Percentiles rank a stretch among this genome's conserved stretches.
Conservation (phyloP, 30 jellyfish, hydroid and myxozoan genomes). For the Aurelia sp. region DNA sequence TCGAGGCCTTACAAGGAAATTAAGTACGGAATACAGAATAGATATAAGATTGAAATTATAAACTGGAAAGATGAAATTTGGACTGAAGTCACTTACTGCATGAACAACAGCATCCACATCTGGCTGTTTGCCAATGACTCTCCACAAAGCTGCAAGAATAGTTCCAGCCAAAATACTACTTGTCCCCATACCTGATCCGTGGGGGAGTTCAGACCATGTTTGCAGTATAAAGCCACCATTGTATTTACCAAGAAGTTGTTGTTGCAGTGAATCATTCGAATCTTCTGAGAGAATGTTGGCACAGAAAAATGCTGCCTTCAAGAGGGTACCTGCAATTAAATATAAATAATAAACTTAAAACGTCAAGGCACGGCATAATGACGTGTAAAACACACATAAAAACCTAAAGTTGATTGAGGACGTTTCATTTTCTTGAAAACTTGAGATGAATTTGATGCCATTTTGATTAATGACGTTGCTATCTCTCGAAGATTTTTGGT, state of each 20-base stretch:
- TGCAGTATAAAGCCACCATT: conserved; percentile 93
- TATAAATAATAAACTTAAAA: too few species aligned
- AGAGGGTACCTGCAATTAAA: conserved; percentile 75
- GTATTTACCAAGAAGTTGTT: conserved; percentile 49
- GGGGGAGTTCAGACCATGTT: conserved; percentile 96
- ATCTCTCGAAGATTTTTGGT: too few species aligned
- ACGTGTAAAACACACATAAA: too few species aligned
- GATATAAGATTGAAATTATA: not conserved
- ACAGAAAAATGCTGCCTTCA: conserved; percentile 96
- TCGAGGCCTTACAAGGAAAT: too few species aligned
- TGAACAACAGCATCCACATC: conserved; percentile 83
- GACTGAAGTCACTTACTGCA: conserved; percentile 84
- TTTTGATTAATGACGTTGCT: too few species aligned
- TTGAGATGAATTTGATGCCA: too few species aligned
- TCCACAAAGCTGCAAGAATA: conserved; percentile 93
- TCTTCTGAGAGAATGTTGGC: conserved; percentile 70
- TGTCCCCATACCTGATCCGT: conserved; percentile 99
- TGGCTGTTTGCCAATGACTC: conserved; percentile 81
- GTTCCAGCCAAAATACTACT: conserved; percentile 97
- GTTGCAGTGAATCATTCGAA: conserved; percentile 52
- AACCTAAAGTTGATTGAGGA: too few species aligned
- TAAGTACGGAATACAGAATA: too few species aligned
- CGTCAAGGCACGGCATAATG: too few species aligned
- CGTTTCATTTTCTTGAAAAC: too few species aligned
- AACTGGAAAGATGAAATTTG: not conserved